A percentile compares a stretch with the other conserved stretches of the same genome.
phyloP scores from a whole-genome alignment of 2,888 invertebrate genomes.

The Dexiosoma caninum region DNA sequence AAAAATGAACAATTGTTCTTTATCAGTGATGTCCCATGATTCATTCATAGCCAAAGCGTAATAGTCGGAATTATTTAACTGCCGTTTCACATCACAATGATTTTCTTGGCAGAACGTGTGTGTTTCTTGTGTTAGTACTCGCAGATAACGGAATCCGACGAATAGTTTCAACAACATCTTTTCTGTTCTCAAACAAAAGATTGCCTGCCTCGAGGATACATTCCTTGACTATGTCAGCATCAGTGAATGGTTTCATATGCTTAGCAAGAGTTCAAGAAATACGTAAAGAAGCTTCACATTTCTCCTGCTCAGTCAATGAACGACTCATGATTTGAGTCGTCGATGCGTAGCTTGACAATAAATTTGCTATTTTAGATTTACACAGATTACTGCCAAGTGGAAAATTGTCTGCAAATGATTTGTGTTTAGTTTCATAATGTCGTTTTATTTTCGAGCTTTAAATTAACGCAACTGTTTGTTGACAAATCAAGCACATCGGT shows the following conservation, averaged over 20 bases:
- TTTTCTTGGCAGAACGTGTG: conserved; percentile 25
- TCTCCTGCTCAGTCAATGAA: too few relatives aligned
- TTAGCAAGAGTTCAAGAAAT: too few relatives aligned
- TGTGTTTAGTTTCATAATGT: neutral
- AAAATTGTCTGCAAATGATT: too few relatives aligned
- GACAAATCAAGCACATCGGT: neutral
- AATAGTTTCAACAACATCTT: neutral
- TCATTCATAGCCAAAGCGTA: conserved; percentile 20
- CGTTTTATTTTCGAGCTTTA: conserved; percentile 6
- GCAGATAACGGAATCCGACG: neutral
- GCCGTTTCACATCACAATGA: conserved; percentile 25
- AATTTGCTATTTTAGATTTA: too few relatives aligned
- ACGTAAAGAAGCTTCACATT: too few relatives aligned
- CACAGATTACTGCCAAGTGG: too few relatives aligned
- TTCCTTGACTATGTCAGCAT: too few relatives aligned
- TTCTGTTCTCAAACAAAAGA: neutral
- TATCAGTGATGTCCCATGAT: conserved; percentile 5
- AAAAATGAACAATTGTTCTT: too few relatives aligned
- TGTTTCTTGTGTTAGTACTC: neutral
- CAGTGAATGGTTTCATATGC: too few relatives aligned
- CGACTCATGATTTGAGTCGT: too few relatives aligned
- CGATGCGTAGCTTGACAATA: too few relatives aligned
- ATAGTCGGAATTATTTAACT: conserved; percentile 22
- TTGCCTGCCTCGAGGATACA: too few relatives aligned
- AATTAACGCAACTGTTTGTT: conserved; percentile 13